A percentile compares a stretch with the other conserved stretches of the same genome.
Conservation (phyloP, 1,140 invertebrate species). For the Listronotus oregonensis region DNA sequence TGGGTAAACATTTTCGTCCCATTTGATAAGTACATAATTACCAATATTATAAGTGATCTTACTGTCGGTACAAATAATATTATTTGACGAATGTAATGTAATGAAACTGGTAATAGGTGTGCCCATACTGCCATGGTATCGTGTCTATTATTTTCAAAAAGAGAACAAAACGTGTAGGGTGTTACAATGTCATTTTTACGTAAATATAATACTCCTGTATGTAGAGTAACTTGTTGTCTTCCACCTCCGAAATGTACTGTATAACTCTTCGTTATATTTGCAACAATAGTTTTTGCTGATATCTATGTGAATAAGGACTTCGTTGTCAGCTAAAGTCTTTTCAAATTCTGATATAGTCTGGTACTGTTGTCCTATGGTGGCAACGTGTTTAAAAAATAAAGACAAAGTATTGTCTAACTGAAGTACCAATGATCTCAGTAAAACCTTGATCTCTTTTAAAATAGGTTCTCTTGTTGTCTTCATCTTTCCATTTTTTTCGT, state of each 20-base stretch:
- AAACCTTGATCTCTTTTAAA: not conserved
- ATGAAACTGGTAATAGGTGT: too few species aligned
- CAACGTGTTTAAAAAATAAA: too few species aligned
- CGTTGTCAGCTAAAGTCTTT: constrained; percentile 11
- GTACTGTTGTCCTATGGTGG: not conserved
- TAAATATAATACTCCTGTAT: not conserved
- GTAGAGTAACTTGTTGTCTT: too few species aligned
- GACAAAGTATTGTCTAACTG: too few species aligned
- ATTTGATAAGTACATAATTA: too few species aligned
- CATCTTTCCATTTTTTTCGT: too few species aligned
- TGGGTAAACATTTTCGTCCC: too few species aligned
- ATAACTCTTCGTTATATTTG: constrained; percentile 41
- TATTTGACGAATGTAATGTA: too few species aligned
- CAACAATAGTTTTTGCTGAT: constrained; percentile 45
- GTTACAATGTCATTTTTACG: not conserved
- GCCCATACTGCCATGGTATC: constrained; percentile 42
- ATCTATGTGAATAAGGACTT: constrained; percentile 39
- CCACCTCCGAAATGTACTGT: constrained; percentile 40
- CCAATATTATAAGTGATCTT: too few species aligned
- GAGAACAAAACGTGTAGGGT: constrained; percentile 5
- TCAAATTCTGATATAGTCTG: not conserved
- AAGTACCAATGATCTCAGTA: not conserved
- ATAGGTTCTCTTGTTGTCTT: too few species aligned
- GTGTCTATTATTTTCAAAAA: constrained; percentile 36
- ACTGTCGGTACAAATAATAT: too few species aligned